These are phyloP conservation scores for Alethe diademata DNA, from an alignment of 2,113 vertebrate genomes.

Conservation along the genomic window DNA sequence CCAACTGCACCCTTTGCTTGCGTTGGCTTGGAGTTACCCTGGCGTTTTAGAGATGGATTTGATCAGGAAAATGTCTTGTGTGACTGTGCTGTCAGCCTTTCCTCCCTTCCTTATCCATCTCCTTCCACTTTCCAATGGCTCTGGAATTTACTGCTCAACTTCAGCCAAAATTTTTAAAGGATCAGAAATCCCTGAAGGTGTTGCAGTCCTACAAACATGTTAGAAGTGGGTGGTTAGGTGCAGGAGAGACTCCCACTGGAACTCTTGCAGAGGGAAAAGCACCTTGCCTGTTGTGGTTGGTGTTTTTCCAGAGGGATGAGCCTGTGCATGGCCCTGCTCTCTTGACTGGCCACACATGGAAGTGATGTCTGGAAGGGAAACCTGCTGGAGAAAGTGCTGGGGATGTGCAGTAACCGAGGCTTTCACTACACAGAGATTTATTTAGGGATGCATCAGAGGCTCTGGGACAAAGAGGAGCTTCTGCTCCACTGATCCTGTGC, in stretches of 20 bases:
- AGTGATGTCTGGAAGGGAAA: background rate
- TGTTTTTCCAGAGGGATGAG: background rate
- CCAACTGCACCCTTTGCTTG: fast-evolving
- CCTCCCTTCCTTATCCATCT: background rate
- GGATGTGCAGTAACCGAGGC: background rate
- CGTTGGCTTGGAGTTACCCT: background rate
- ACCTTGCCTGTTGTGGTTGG: fast-evolving
- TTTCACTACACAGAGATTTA: background rate
- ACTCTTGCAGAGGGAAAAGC: fast-evolving
- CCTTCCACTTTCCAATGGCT: background rate
- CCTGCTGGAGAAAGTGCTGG: background rate
- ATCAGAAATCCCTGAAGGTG: background rate
- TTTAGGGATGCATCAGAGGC: fast-evolving
- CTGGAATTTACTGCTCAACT: background rate
- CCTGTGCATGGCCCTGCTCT: fast-evolving
- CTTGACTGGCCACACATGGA: background rate
- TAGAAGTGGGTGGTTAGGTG: background rate
- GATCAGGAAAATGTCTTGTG: background rate
- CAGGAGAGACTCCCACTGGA: background rate
- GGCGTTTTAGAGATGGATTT: background rate
- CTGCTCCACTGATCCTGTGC: background rate
- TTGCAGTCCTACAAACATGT: fast-evolving
- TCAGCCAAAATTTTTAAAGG: background rate
- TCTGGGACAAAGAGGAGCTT: background rate
- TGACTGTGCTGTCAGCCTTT: background rate